These are phyloP conservation scores for Actinernus sp. DNA, from an alignment of 92 coral and sea anemone species.

Conservation along the genomic window DNA sequence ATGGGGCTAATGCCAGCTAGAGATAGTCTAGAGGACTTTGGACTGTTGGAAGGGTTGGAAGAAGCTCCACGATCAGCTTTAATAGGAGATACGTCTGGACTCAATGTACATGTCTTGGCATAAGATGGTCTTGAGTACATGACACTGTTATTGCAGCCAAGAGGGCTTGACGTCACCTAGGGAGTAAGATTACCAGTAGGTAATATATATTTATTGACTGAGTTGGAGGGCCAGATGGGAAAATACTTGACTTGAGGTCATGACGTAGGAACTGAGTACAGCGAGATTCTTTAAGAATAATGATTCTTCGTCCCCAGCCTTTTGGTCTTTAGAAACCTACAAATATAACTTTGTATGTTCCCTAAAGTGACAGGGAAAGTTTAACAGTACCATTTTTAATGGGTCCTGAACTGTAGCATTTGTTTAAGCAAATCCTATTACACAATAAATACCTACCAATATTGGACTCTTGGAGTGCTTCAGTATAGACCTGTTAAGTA, in stretches of 20 bases:
- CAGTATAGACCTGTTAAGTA: slow-evolving; percentile 77
- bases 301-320: too few relatives aligned
- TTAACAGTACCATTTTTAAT: too few relatives aligned
- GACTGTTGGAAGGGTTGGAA: slow-evolving; percentile 5
- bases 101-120: slow-evolving; percentile 20
- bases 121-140: slow-evolving; percentile 9
- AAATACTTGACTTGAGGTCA: too few relatives aligned
- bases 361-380: too few relatives aligned
- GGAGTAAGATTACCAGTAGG: neutral
- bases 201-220: neutral
- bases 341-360: too few relatives aligned
- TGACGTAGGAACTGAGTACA: too few relatives aligned
- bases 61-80: neutral
- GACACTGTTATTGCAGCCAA: slow-evolving; percentile 29
- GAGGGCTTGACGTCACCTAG: slow-evolving; percentile 95
- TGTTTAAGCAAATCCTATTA: too few relatives aligned
- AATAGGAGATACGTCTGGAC: slow-evolving; percentile 93
- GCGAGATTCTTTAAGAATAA: too few relatives aligned
- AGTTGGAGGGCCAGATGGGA: too few relatives aligned
- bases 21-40: neutral
- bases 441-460: slow-evolving; percentile 55
- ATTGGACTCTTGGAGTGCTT: slow-evolving; percentile 87
- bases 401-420: too few relatives aligned
- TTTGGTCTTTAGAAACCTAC: too few relatives aligned
- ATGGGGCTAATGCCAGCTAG: slow-evolving; percentile 43